These are phyloP conservation scores for Tor tambroides DNA, from an alignment of 2,113 vertebrate species.

Conservation along the genomic window DNA sequence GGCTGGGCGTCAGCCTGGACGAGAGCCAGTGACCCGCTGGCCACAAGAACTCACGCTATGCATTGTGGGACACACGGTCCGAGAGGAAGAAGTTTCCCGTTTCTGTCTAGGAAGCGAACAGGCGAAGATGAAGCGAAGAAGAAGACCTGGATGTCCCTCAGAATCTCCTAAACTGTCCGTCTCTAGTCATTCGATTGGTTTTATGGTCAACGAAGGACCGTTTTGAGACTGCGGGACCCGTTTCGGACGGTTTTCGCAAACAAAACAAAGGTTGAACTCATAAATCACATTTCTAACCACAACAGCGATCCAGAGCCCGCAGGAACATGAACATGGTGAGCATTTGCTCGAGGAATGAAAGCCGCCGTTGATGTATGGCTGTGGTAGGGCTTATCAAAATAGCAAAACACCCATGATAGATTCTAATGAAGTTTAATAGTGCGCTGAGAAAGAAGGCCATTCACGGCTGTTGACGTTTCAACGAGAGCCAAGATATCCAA, in stretches of 20 bases:
- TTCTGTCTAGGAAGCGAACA: not conserved
- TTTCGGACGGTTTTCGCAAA: not conserved
- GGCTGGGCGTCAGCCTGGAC: slow-evolving; percentile 68
- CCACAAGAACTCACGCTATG: not conserved
- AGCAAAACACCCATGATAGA: slow-evolving; percentile 60
- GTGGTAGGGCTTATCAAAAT: slow-evolving; percentile 64
- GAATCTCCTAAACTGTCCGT: not conserved
- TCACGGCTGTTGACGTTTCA: slow-evolving; percentile 48
- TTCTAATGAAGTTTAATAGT: slow-evolving; percentile 59
- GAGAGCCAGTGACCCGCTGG: slow-evolving; percentile 69
- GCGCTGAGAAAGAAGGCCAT: slow-evolving; percentile 48
- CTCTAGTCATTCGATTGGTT: not conserved
- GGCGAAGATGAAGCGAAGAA: not conserved
- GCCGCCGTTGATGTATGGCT: slow-evolving; percentile 66
- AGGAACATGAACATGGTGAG: slow-evolving; percentile 14
- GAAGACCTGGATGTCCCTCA: no score
- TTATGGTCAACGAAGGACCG: not conserved
- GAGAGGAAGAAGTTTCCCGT: not conserved
- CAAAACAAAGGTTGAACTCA: not conserved
- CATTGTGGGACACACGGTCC: not conserved
- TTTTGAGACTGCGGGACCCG: not conserved
- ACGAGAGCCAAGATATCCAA: slow-evolving; percentile 57
- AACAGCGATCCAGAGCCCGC: not conserved
- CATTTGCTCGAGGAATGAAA: slow-evolving; percentile 45
- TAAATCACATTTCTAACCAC: not conserved